Conservation (phyloP, 2,888 invertebrate genomes). For the Cecidostiba fungosa region DNA sequence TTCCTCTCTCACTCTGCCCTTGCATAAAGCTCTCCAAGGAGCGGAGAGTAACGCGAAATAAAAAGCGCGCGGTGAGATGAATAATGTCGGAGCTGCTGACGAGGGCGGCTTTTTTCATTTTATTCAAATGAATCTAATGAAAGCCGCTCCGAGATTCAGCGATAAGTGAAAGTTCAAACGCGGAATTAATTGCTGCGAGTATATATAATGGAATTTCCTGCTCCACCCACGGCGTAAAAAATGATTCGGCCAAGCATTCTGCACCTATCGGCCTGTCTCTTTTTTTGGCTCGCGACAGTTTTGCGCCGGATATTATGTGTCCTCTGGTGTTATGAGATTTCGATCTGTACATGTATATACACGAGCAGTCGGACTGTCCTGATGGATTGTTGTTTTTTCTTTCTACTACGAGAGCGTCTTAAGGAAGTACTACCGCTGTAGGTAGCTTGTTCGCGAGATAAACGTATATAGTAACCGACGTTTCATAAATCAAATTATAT, state of each 20-base stretch:
- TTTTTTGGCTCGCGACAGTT: not conserved
- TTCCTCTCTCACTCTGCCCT: not conserved
- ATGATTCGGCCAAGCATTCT: not conserved
- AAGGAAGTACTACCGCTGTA: no score
- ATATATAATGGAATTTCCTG: not conserved
- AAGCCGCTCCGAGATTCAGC: not conserved
- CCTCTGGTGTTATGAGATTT: not conserved
- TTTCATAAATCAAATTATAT: no score
- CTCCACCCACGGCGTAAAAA: not conserved
- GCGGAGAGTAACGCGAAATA: no score
- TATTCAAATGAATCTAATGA: conserved; percentile 2
- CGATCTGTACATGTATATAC: not conserved
- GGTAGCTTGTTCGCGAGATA: no score
- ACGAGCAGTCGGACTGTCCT: not conserved
- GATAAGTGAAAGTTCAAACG: conserved; percentile 6
- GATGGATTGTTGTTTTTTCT: not conserved
- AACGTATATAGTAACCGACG: no score
- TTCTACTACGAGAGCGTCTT: no score
- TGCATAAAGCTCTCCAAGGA: not conserved
- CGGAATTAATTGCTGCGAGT: not conserved
- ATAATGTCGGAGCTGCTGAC: not conserved
- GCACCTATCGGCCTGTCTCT: not conserved
- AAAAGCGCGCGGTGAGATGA: not conserved
- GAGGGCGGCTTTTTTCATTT: not conserved
- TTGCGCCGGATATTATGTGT: not conserved